Evolutionary conservation across 2,113 vertebrate species (phyloP).

Genomic region (Mormoops blainvillei): DNA sequence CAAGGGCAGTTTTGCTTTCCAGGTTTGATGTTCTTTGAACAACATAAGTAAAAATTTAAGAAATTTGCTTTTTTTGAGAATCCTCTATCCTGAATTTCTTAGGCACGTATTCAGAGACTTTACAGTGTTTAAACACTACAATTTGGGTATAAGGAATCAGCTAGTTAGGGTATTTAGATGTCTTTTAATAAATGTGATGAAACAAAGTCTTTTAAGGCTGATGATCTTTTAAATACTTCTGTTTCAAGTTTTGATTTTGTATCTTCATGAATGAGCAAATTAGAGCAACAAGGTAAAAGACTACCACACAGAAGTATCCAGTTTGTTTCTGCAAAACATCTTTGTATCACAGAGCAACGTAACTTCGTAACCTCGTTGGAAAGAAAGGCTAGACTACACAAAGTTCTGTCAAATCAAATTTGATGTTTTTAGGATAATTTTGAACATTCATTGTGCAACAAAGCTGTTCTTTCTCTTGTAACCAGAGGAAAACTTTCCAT

Average conservation of each 20-base stretch:
- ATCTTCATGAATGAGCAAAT: neutral
- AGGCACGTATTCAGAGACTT: neutral
- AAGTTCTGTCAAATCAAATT: neutral
- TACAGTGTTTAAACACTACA: neutral
- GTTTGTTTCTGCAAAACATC: neutral
- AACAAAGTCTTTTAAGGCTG: neutral
- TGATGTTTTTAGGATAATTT: neutral
- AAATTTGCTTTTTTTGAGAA: neutral
- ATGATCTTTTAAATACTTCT: neutral
- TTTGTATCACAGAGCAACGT: neutral
- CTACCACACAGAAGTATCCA: neutral
- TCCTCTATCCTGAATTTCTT: neutral
- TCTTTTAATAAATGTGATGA: neutral
- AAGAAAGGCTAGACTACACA: neutral
- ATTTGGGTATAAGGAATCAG: neutral
- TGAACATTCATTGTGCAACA: neutral
- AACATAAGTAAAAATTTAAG: constrained; percentile 6
- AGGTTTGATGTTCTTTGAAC: neutral
- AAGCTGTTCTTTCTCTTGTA: neutral
- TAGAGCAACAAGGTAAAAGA: neutral
- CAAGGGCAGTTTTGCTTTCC: constrained; percentile 37
- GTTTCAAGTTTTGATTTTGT: neutral
- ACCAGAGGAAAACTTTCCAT: neutral
- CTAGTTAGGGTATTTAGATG: neutral
- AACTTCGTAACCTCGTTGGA: neutral